These are phyloP conservation scores for Oryzias dopingdopingensis DNA, from an alignment of 2,797 vertebrate species.

Conservation along the genomic window DNA sequence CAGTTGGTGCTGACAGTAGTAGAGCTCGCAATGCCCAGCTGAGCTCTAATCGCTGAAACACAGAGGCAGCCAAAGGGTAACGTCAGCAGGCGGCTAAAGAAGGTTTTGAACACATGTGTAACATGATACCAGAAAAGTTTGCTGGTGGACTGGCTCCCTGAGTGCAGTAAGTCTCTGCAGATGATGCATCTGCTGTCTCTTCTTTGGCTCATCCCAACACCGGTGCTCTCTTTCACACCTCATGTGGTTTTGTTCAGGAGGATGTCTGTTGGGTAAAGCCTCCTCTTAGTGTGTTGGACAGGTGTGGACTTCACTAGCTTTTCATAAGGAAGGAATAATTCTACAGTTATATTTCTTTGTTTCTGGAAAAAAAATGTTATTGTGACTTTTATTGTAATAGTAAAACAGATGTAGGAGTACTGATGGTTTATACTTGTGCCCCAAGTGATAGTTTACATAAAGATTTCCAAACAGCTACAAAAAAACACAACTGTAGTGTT, in stretches of 20 bases:
- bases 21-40: conserved; percentile 35
- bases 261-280: conserved; percentile 6
- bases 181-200: conserved; percentile 57
- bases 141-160: conserved; percentile 30
- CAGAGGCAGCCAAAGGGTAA: conserved; percentile 29
- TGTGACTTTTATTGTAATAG: too few relatives aligned
- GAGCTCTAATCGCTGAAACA: conserved; percentile 51
- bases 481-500: too few relatives aligned
- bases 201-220: conserved; percentile 28
- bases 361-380: neutral
- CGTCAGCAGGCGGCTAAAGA: conserved; percentile 24
- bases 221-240: conserved; percentile 32
- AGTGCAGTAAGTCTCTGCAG: conserved; percentile 37
- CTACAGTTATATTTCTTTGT: neutral
- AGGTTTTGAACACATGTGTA: conserved; percentile 36
- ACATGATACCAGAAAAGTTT: conserved; percentile 34
- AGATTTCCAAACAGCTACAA: too few relatives aligned
- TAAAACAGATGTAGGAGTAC: too few relatives aligned
- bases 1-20: conserved; percentile 25
- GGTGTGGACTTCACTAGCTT: neutral
- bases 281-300: conserved; percentile 4
- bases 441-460: too few relatives aligned
- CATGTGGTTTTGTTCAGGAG: conserved; percentile 32
- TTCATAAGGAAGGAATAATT: neutral
- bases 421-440: too few relatives aligned